Conservation (phyloP, 2,888 invertebrate genomes). For the Drosophila formosana region DNA sequence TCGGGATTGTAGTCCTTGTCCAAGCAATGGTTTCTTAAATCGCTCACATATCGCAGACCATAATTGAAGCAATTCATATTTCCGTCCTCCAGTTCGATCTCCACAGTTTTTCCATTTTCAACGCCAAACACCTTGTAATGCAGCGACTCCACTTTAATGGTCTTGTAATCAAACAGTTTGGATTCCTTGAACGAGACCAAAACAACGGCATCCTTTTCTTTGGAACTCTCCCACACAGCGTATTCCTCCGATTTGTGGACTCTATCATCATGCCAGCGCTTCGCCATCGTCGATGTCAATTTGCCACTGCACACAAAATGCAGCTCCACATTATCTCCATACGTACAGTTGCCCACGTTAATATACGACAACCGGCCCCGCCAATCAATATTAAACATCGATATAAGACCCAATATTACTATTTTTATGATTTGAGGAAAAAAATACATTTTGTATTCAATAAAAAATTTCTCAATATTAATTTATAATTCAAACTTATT, state of each 20-base stretch:
- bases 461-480: no score
- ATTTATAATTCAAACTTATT: no score
- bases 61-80: conserved; percentile 2
- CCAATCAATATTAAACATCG: no score
- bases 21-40: conserved; percentile 3
- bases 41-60: neutral
- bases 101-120: neutral
- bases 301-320: neutral
- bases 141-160: neutral
- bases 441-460: no score
- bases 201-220: neutral
- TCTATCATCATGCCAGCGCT: neutral
- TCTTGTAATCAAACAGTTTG: conserved; percentile 2
- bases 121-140: conserved; percentile 2
- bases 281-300: accelerated
- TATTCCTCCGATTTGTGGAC: neutral
- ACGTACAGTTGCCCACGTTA: conserved; percentile 4
- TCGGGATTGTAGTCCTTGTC: neutral
- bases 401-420: no score
- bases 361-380: no score
- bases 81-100: neutral
- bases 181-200: conserved; percentile 4
- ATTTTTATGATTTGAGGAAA: no score
- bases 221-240: conserved; percentile 4
- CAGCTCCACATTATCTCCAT: neutral